These are phyloP conservation scores for Oscheius myriophilus DNA, from an alignment of 2,888 invertebrate genomes.

Conservation along the genomic window DNA sequence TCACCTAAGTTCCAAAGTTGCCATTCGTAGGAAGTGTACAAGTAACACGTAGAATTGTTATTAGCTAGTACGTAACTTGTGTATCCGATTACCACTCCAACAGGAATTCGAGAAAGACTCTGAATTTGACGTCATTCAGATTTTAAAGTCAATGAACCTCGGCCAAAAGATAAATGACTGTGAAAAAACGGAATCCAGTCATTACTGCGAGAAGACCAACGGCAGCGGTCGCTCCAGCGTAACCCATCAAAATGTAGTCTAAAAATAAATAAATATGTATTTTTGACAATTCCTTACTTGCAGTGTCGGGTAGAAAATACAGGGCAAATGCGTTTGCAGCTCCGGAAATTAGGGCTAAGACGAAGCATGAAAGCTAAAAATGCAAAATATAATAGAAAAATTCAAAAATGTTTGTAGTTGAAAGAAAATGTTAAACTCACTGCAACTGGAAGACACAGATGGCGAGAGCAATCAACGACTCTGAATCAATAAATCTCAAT, in stretches of 20 bases:
- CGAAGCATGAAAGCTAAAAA: constrained; percentile 1
- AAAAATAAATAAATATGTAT: neutral
- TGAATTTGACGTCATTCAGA: neutral
- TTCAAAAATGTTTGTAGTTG: too few species aligned
- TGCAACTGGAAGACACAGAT: constrained; percentile 9
- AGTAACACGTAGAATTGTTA: neutral
- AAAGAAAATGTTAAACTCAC: too few species aligned
- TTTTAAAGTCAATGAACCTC: constrained; percentile 2
- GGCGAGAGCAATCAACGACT: constrained; percentile 23
- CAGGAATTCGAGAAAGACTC: constrained; percentile 14
- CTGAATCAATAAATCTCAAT: neutral
- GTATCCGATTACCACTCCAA: constrained; percentile 16
- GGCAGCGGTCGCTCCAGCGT: neutral
- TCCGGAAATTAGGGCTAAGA: constrained; percentile 15
- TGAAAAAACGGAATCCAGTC: constrained; percentile 19
- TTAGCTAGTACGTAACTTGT: constrained; percentile 5
- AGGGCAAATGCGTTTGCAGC: constrained; percentile 14
- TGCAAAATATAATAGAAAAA: too few species aligned
- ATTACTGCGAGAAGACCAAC: constrained; percentile 8
- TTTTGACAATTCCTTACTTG: neutral
- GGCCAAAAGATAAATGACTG: constrained; percentile 10
- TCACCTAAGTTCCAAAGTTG: neutral
- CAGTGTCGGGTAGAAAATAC: constrained; percentile 9
- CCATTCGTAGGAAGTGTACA: neutral
- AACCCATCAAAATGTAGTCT: constrained; percentile 27